Evolutionary conservation across 2,113 vertebrate genomes (phyloP), one percentile per base, ranked within the genome.

Genomic region (Strigops habroptila): DNA sequence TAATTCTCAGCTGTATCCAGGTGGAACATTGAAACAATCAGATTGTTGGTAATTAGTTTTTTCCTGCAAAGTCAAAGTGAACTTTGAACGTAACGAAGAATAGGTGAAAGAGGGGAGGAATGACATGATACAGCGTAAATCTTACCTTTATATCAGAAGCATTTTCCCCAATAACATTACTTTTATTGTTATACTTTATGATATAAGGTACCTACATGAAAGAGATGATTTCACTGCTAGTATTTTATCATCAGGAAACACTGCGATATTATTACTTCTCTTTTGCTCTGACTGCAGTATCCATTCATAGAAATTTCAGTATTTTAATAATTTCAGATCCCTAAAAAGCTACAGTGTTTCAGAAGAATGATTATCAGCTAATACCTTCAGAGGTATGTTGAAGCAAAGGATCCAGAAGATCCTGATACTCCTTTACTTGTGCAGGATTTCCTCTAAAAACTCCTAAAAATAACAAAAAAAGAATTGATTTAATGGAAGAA

Each of bases 381-480:
- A 21, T 98, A 99, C 99, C 99, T 93, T 99, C 99, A 86, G 96
- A 94, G 24, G 99, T 98, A 53, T 98, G 98, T 75, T 99, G 99
- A 90, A 99, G 98, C 87, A 99, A 93, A 41, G 98, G 98, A 25
- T 99, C 97, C 86, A 99, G 97, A 73, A 99, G 98, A 25, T 98
- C 97, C 81, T 99, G 98, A 94, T 99, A 99, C 31, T 99, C 99
- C 79, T 99, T 98, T 57, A 99, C 99, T 97, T 99, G 99, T 25
- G 97, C 93, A n/a, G 96, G 82, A 81, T 99, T 99, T 94, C 98
- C 99, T 97, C 98, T 98, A 96, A 99, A 99, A 85, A 99, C 96
- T 1, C 99, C 99, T 99, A 88, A 77, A 98, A 96, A 88, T 60
- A 96, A 93, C 21, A 22, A 79, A 91, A 78, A 2, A 78, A 25